Evolutionary conservation across 2,113 vertebrate species (phyloP), one percentile per base, ranked within the genome.

Genomic region (Acanthisitta chloris): DNA sequence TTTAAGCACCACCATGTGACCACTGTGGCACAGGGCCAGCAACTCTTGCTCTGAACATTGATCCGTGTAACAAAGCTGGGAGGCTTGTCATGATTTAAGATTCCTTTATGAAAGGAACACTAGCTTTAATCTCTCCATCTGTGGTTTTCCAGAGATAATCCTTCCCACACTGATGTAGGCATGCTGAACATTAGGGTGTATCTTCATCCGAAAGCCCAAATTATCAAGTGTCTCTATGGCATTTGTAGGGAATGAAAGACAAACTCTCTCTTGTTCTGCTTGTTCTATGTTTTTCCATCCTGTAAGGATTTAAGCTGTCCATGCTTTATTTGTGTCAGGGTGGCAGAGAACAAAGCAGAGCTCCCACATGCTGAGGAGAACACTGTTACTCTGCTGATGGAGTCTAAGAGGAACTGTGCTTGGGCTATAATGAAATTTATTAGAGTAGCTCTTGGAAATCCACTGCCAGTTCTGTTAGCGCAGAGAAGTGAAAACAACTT

Each of bases 41-140:
- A 79, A 15, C 40, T 33, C 38, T 40, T 81, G 55, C 59, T 78
- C 55, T 84, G n/a, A 83, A 62, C 8, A 1, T 24, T 62, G 57
- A 74, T 76, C 38, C 24, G 15, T 28, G 26, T 62, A 74, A 86
- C 40, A 86, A 81, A 91, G 16, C 6, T 17, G 61, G 51, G 55
- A 31, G 29, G 83, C 34, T 19, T 76, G 66, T 70, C 28, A 28
- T 23, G 71, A 52, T 79, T 90, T 88, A 88, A 88, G 84, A 74
- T 83, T 88, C 19, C 28, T 42, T 84, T 92, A 45, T 19, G 69
- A 81, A 81, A 81, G 40, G 13, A 84, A 42, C 51, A 90, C 34
- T 13, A 90, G 57, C 73, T 94, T 84, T 92, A 92, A 91, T 95
- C 71, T 72, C 70, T 88, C 88, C 58, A 88, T 94, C 90, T 95